phyloP scores from a whole-genome alignment of 2,113 vertebrate genomes.

The Tursiops truncatus region DNA sequence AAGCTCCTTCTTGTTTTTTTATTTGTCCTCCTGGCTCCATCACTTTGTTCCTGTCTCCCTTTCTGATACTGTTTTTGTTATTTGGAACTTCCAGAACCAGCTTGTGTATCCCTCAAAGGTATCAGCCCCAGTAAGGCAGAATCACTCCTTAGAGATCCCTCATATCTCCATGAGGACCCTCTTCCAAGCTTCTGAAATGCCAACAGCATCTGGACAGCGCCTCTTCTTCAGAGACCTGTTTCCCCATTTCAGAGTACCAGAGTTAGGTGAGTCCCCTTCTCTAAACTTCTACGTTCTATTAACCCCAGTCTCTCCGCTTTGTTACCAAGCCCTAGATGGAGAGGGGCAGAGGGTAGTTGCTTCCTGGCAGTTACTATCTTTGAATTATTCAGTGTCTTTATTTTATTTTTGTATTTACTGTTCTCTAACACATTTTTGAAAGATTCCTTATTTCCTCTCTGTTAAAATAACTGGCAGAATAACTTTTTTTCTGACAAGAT shows the following conservation, averaged over 20 bases:
- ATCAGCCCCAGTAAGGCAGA: not conserved
- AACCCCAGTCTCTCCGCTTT: not conserved
- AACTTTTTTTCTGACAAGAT: not conserved
- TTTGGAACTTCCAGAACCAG: not conserved
- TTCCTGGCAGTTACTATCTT: not conserved
- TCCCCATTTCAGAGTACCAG: not conserved
- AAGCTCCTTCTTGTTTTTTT: not conserved
- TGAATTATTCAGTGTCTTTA: not conserved
- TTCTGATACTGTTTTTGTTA: not conserved
- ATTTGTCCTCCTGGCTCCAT: too few species aligned
- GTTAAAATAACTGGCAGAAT: not conserved
- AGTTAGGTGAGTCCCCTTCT: not conserved
- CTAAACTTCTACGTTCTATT: not conserved
- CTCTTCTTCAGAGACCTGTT: not conserved
- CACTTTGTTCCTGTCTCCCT: fast-evolving
- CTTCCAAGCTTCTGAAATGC: not conserved
- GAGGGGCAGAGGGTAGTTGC: not conserved
- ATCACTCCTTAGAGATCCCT: not conserved
- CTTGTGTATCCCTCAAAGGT: not conserved
- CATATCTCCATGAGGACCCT: not conserved
- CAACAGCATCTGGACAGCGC: not conserved
- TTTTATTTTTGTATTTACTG: not conserved
- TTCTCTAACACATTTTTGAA: not conserved
- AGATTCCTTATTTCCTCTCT: not conserved
- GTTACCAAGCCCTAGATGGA: not conserved